These are phyloP conservation scores for Sparidentex hasta DNA, from an alignment of 2,797 vertebrate genomes.

Conservation along the genomic window DNA sequence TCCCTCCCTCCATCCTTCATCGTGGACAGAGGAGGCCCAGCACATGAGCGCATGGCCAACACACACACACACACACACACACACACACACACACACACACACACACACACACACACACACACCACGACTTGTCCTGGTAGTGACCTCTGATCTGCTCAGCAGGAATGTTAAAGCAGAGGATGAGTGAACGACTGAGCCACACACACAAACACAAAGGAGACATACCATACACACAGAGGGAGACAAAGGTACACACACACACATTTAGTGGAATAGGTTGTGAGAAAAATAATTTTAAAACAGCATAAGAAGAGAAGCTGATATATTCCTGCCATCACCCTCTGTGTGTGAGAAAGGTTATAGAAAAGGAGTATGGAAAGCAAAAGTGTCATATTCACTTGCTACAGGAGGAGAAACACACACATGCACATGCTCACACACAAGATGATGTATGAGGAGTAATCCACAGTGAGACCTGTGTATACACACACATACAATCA, in stretches of 20 bases:
- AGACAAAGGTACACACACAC: slow-evolving; percentile 16
- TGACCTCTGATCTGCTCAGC: slow-evolving; percentile 77
- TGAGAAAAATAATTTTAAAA: slow-evolving; percentile 15
- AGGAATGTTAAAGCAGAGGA: slow-evolving; percentile 74
- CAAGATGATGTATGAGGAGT: slow-evolving; percentile 69
- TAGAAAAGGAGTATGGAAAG: slow-evolving; percentile 20
- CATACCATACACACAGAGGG: slow-evolving; percentile 31
- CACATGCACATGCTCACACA: slow-evolving; percentile 30
- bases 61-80: slow-evolving; percentile 20
- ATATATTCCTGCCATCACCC: slow-evolving; percentile 24
- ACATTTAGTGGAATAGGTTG: slow-evolving; percentile 6
- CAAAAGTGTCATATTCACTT: slow-evolving; percentile 26
- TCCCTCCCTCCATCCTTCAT: slow-evolving; percentile 76
- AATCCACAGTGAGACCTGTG: slow-evolving; percentile 64
- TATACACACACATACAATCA: slow-evolving; percentile 66
- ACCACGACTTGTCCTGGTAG: slow-evolving; percentile 66
- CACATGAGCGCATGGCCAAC: slow-evolving; percentile 4
- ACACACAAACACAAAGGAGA: slow-evolving; percentile 69
- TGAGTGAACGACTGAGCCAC: slow-evolving; percentile 76
- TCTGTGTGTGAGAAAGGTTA: background rate
- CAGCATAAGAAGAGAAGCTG: slow-evolving; percentile 21
- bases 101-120: slow-evolving; percentile 46
- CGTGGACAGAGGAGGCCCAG: slow-evolving; percentile 73
- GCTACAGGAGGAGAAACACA: slow-evolving; percentile 2
- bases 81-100: slow-evolving; percentile 44